A percentile compares a stretch with the other conserved stretches of the same genome.
phyloP scores from a whole-genome alignment of 1,140 invertebrate species.

The Megalonaias nervosa region DNA sequence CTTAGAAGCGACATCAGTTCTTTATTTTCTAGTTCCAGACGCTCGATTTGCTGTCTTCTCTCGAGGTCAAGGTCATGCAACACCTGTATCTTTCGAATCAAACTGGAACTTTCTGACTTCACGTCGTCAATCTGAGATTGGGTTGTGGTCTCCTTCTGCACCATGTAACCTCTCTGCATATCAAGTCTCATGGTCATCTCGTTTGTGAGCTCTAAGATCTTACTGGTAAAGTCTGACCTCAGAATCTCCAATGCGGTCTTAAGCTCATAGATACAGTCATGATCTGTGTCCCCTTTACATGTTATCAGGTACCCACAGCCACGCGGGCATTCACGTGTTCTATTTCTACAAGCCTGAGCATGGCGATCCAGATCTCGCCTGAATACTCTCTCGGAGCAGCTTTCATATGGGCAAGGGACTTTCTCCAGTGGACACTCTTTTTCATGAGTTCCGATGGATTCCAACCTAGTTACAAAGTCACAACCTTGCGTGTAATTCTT shows the following conservation, averaged over 20 bases:
- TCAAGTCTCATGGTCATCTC: slow-evolving; percentile 62
- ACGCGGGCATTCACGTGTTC: slow-evolving; percentile 41
- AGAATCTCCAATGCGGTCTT: slow-evolving; percentile 53
- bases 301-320: slow-evolving; percentile 57
- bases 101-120: slow-evolving; percentile 45
- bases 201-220: slow-evolving; percentile 54
- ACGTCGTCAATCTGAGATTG: slow-evolving; percentile 56
- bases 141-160: slow-evolving; percentile 55
- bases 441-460: slow-evolving; percentile 48
- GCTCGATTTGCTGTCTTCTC: slow-evolving; percentile 53
- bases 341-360: slow-evolving; percentile 39
- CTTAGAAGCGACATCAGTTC: slow-evolving; percentile 54
- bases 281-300: slow-evolving; percentile 39
- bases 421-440: slow-evolving; percentile 41
- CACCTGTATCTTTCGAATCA: slow-evolving; percentile 51
- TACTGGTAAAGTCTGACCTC: slow-evolving; percentile 58
- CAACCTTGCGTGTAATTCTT: slow-evolving; percentile 46
- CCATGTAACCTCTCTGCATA: slow-evolving; percentile 64
- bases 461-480: slow-evolving; percentile 39
- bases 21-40: slow-evolving; percentile 52
- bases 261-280: slow-evolving; percentile 64
- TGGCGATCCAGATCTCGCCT: slow-evolving; percentile 39
- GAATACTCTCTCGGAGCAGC: slow-evolving; percentile 35
- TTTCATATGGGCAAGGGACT: slow-evolving; percentile 51
- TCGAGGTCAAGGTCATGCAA: slow-evolving; percentile 54